Evolutionary conservation across 2,797 vertebrate genomes (phyloP), one percentile per base, ranked within the genome.

Genomic region (Hafferia zeledoni): DNA sequence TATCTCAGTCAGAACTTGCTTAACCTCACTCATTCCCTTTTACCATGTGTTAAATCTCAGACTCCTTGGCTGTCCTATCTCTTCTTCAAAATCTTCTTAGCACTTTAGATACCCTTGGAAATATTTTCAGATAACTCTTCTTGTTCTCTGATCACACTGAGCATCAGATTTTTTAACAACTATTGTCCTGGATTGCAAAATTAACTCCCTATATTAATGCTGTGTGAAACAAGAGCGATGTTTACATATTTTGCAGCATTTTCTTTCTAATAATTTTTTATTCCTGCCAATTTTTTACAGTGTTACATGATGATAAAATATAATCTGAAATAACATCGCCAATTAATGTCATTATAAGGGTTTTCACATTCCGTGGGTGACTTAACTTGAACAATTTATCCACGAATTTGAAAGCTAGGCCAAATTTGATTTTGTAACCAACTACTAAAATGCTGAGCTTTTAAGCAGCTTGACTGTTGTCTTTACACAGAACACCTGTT

Each of bases 401-500:
- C 77, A 49, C 50, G 69, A 81, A 64, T 81, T 83, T 91, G 10
- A 19, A 19, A 83, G 41, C 77, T n/a, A 81, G 46, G 53, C 69
- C 76, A 90, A 83, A 72, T 87, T 59, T 85, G 31, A 52, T 84
- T 94, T 93, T 89, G 56, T 74, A 91, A 83, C 35, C 24, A 83
- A 43, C 59, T 55, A 52, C n/a, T 79, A 49, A 86, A 89, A 89
- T 87, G n/a, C 17, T 83, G 18, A 56, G 33, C 43, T 85, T 91
- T 92, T 55, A 80, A 60, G 64, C 52, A 78, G 49, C 49, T 83
- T 90, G 50, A 91, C 61, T 88, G 35, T 94, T 82, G 33, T 61
- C 46, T 81, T 64, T 91, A 90, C 44, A 76, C 11, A 78, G 69
- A 89, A 89, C 64, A 82, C 84, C 63, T 89, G 71, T 76, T 93